These are phyloP conservation scores for Pangasianodon gigas DNA, from an alignment of 2,113 vertebrate species.

Conservation along the genomic window DNA sequence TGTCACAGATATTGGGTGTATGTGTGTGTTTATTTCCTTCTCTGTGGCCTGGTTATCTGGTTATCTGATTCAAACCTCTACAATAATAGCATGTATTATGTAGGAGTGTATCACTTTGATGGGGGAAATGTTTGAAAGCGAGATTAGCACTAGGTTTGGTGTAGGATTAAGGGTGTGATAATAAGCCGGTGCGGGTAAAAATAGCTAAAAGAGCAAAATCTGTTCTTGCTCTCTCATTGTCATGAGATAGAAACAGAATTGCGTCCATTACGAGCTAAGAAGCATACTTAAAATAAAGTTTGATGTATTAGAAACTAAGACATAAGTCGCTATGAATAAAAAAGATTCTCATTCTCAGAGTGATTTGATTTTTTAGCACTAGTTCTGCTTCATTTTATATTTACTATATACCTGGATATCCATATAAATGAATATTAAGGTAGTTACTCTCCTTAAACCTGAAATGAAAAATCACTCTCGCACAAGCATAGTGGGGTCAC, in stretches of 20 bases:
- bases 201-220: not conserved
- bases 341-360: too few species aligned
- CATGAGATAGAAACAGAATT: not conserved
- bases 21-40: not conserved
- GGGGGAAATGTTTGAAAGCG: not conserved
- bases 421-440: not conserved
- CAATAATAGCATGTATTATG: not conserved
- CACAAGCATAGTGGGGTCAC: too few species aligned
- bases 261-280: too few species aligned
- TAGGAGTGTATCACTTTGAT: not conserved
- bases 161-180: not conserved
- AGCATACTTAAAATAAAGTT: too few species aligned
- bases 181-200: not conserved
- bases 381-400: too few species aligned
- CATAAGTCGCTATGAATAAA: too few species aligned
- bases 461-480: too few species aligned
- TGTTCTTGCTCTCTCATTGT: not conserved
- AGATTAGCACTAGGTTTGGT: not conserved
- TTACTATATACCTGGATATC: too few species aligned
- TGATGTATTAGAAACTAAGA: too few species aligned
- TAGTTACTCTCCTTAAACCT: too few species aligned
- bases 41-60: slow-evolving; percentile 12
- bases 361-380: too few species aligned
- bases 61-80: slow-evolving; percentile 1
- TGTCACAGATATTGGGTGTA: not conserved